Evolutionary conservation across 2,888 invertebrate species (phyloP).

Genomic region (Meloe dianella): DNA sequence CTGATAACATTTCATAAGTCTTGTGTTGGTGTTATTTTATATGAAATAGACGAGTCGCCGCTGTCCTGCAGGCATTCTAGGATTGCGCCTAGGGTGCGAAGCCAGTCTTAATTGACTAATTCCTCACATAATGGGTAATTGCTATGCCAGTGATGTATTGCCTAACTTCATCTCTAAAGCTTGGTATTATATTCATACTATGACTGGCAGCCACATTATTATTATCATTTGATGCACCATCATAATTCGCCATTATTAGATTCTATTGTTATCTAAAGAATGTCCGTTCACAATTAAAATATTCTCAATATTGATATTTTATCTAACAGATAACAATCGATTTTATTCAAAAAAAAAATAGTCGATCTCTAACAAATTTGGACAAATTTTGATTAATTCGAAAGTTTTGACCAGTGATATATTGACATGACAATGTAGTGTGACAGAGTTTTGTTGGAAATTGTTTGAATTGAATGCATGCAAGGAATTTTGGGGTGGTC

Average conservation of each 20-base stretch:
- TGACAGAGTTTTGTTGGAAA: too few relatives aligned
- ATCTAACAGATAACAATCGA: too few relatives aligned
- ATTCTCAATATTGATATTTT: too few relatives aligned
- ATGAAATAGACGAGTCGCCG: slow-evolving; percentile 40
- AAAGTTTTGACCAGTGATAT: slow-evolving; percentile 25
- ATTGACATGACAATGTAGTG: too few relatives aligned
- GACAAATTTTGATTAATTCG: slow-evolving; percentile 37
- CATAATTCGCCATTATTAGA: slow-evolving; percentile 22
- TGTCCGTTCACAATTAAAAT: too few relatives aligned
- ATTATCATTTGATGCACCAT: slow-evolving; percentile 15
- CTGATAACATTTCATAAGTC: neutral
- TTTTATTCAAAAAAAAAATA: too few relatives aligned
- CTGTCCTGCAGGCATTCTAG: slow-evolving; percentile 53
- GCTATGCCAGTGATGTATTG: slow-evolving; percentile 58
- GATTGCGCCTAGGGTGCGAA: slow-evolving; percentile 52
- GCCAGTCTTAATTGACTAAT: slow-evolving; percentile 58
- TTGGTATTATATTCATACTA: slow-evolving; percentile 50
- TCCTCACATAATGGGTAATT: slow-evolving; percentile 60
- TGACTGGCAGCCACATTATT: slow-evolving; percentile 23
- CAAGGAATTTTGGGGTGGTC: slow-evolving; percentile 8
- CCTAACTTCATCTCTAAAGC: slow-evolving; percentile 45
- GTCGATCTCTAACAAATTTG: neutral
- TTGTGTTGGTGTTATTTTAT: slow-evolving; percentile 1
- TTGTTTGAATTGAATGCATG: neutral
- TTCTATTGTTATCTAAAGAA: neutral